phyloP scores from a whole-genome alignment of 2,888 invertebrate genomes.

The Beris morrisii region DNA sequence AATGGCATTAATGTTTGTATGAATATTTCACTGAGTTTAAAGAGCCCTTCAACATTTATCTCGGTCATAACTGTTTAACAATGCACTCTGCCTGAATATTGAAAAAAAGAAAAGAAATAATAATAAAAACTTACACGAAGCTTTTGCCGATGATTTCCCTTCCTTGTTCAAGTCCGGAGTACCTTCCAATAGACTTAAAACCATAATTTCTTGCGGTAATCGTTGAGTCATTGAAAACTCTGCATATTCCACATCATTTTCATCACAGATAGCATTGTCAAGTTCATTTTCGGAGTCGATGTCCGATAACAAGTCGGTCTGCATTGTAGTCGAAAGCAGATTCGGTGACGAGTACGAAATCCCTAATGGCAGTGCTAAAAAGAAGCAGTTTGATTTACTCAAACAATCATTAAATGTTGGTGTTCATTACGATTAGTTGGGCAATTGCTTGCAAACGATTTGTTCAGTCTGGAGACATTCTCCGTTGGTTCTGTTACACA shows the following conservation, averaged over 20 bases:
- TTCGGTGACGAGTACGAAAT: conserved; percentile 60
- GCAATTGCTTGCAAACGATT: neutral
- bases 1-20: too few relatives aligned
- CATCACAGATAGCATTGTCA: conserved; percentile 82
- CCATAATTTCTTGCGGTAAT: conserved; percentile 61
- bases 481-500: conserved; percentile 35
- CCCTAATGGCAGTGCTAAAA: conserved; percentile 45
- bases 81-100: neutral
- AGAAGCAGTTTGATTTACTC: neutral
- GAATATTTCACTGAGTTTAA: too few relatives aligned
- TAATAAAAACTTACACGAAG: conserved; percentile 33
- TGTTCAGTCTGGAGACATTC: neutral
- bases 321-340: conserved; percentile 47
- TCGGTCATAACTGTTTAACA: too few relatives aligned
- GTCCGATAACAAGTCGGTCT: conserved; percentile 35
- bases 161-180: conserved; percentile 28
- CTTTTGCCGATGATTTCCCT: conserved; percentile 18
- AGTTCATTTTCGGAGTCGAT: conserved; percentile 62
- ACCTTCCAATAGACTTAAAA: conserved; percentile 61
- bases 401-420: neutral
- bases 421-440: too few relatives aligned
- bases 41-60: too few relatives aligned
- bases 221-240: conserved; percentile 60
- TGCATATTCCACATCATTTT: conserved; percentile 70
- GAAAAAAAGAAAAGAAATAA: neutral